Evolutionary conservation across 2,888 invertebrate species (phyloP), one percentile per base, ranked within the genome.

Genomic region (Linnaemya tessellans): DNA sequence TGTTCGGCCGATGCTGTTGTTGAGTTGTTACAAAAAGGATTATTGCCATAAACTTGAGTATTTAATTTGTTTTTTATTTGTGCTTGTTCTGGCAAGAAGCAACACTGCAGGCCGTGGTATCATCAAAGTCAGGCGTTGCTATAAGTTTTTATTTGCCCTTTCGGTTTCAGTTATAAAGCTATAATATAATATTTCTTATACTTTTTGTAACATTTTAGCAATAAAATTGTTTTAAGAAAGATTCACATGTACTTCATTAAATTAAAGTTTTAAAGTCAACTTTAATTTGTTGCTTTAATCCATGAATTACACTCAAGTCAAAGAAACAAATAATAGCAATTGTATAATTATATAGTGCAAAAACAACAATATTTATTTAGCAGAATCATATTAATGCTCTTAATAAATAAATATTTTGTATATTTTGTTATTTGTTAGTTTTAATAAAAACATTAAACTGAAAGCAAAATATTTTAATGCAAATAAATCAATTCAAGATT

Each of bases 41-140:
- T 84, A 80, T 84, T 35, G 22, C 30, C 65, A 80, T 84, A 84
- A 84, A 77, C 51, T 80, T 71, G 22, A 77, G 75, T 18, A 54
- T 67, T 62, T 43, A 73, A 67, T 71, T 54, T 43, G 10, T 54
- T 54, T 54, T 71, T 65, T 54, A 22, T 58, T 49, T 46, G 22
- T 49, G 11, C 8, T 18, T 56, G 22, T n/a, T 46, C 9, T 56
- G 25, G 25, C 71, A 5, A 8, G n/a, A 20, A 10, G 0, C 51
- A 2, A 30, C 30, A 9, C 1, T 20, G 9, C 7, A 18, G 46
- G n/a, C 15, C 7, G 25, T 41, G 5, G 41, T 43, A 46, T 22
- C 18, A 64, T 43, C 64, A 64, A n/a, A 35, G 11, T 43, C 25
- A 79, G 64, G 18, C 20, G 43, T 73, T 49, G 18, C 20, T 73